Evolutionary conservation across 1,140 invertebrate species (phyloP).

Genomic region (Zophobas atratus): DNA sequence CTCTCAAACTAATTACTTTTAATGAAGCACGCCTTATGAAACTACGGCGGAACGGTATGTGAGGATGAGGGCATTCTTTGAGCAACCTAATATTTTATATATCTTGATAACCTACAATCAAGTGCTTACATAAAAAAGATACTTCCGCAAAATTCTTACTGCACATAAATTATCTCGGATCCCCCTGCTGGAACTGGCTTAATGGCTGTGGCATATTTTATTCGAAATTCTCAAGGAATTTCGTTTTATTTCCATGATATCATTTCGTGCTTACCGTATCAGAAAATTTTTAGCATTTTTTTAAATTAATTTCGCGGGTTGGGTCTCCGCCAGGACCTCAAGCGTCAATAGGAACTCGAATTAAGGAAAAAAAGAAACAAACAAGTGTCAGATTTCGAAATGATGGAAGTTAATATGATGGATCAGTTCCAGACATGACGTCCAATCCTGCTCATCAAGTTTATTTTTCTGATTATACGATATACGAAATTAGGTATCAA

Average conservation of each 20-base stretch:
- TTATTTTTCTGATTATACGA: not conserved
- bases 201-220: conserved; percentile 37
- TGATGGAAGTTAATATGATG: no score
- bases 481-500: conserved; percentile 2
- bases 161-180: conserved; percentile 39
- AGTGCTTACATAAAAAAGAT: conserved; percentile 40
- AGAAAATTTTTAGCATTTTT: conserved; percentile 26
- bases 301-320: not conserved
- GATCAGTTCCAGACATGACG: not conserved
- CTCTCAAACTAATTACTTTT: conserved; percentile 49
- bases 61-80: conserved; percentile 37
- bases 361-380: no score
- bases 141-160: conserved; percentile 41
- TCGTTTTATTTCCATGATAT: conserved; percentile 39
- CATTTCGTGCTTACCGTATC: conserved; percentile 38
- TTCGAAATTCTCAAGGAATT: conserved; percentile 33
- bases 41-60: conserved; percentile 44
- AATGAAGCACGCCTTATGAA: conserved; percentile 49
- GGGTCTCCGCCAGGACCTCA: not conserved
- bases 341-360: not conserved
- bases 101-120: conserved; percentile 41
- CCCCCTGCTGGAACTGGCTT: conserved; percentile 34
- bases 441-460: not conserved
- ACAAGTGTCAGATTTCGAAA: no score
- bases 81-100: conserved; percentile 45